phyloP scores from a whole-genome alignment of 1,140 invertebrate species.

The Drosophila ohnishii region DNA sequence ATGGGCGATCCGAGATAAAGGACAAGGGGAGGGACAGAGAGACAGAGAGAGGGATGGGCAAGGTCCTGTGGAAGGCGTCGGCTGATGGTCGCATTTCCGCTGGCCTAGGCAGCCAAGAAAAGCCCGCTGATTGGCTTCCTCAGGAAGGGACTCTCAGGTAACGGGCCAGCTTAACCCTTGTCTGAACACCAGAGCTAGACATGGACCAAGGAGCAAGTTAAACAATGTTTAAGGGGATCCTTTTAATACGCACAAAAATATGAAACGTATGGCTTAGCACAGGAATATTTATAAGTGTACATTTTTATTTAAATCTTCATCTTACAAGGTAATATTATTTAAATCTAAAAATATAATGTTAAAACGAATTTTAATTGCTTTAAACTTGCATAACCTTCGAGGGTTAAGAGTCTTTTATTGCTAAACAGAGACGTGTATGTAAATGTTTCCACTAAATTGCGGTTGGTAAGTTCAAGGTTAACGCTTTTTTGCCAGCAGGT shows the following conservation, averaged over 20 bases:
- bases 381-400: not conserved
- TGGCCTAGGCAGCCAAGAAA: conserved; percentile 54
- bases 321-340: no score
- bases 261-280: no score
- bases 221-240: not conserved
- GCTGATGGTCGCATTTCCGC: conserved; percentile 54
- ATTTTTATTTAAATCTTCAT: no score
- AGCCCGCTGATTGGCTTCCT: conserved; percentile 65
- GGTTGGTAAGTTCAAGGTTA: conserved; percentile 68
- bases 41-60: not conserved
- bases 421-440: not conserved
- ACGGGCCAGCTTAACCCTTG: conserved; percentile 18
- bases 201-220: not conserved
- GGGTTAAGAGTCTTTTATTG: conserved; percentile 7
- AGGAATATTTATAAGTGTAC: no score
- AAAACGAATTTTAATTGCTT: not conserved
- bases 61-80: conserved; percentile 11
- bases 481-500: conserved; percentile 40
- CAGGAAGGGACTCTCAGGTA: conserved; percentile 16
- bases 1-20: conserved; percentile 12
- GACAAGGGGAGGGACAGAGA: not conserved
- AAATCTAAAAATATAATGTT: no score
- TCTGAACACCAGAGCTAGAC: not conserved
- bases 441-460: conserved; percentile 33
- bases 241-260: not conserved